Base-by-base conservation (phyloP, 2,797 vertebrate species). In the Cynodonichthys magdalenae region DNA sequence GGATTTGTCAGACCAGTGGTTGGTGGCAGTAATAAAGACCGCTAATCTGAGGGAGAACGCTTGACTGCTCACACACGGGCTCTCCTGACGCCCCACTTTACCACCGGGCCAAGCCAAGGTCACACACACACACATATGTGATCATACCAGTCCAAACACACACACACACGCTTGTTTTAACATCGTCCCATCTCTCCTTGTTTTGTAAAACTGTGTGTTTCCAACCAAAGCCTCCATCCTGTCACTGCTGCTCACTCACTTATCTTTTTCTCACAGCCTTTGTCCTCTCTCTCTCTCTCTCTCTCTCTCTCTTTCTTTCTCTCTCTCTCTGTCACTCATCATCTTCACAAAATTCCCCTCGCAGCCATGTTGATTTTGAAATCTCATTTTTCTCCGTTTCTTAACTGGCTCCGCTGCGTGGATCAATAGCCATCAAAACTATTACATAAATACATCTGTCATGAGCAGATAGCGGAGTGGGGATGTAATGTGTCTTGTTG, bases 21-120 rank as follows among this genome's bases (percentile, higher is more conserved):
- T 89, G 92, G 91, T 93, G 92, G 90, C 90, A 88, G 93, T 93
- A 93, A 94, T 95, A 94, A 95, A 95, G 93, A 90, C 92, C 85
- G 93, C 92, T 94, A 94, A 95, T 94, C 93, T 94, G 91, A 87
- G 85, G 89, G 86, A 89, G 88, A 89, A 94, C 90, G 93, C 92
- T 92, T 90, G 90, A 90, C 90, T 90, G 90, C 89, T 88, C 89
- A 83, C 89, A 91, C 85, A 90, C 90, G 69, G 88, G 88, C 91
- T 94, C 86, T 84, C 85, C 47, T 74, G 90, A 92, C 85, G 90
- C 86, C 87, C 91, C 92, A 89, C 93, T 93, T 91, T 92, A 92
- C 88, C 89, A 92, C 82, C 54, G 57, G 90, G 89, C 90, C 89
- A 90, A 78, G 77, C 87, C 93, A 94, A 94, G 93, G 93, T 93